Evolutionary conservation across 2,888 invertebrate genomes (phyloP).

Genomic region (Megastigmus dorsalis): DNA sequence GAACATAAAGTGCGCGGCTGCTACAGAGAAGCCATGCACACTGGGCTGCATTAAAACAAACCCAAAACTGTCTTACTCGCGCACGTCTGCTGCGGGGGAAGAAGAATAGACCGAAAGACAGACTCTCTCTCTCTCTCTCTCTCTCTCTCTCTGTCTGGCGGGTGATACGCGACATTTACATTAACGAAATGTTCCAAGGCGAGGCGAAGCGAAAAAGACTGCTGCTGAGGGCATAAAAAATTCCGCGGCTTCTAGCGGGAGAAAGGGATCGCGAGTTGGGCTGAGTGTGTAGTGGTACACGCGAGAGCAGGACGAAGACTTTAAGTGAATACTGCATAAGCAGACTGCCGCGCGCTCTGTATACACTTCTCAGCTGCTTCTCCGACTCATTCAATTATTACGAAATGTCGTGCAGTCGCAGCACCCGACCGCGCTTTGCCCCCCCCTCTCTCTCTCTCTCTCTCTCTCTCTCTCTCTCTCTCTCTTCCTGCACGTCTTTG

Average conservation of each 20-base stretch:
- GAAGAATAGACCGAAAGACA: slow-evolving; percentile 11
- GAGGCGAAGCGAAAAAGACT: background rate
- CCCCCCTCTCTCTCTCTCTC: background rate
- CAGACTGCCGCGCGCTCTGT: background rate
- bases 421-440: too few relatives aligned
- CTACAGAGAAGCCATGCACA: too few relatives aligned
- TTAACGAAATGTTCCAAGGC: slow-evolving; percentile 31
- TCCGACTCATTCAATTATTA: slow-evolving; percentile 42
- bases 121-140: too few relatives aligned
- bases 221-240: background rate
- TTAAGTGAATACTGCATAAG: slow-evolving; percentile 17
- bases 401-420: slow-evolving; percentile 6
- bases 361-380: background rate
- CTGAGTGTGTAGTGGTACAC: too few relatives aligned
- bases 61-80: slow-evolving; percentile 11
- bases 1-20: too few relatives aligned
- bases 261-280: background rate
- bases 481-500: background rate
- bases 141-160: too few relatives aligned
- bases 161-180: slow-evolving; percentile 41
- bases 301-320: background rate
- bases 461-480: background rate
- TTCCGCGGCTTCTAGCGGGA: background rate
- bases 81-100: background rate
- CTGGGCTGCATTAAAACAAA: slow-evolving; percentile 38